Base-by-base conservation (phyloP, 2,888 invertebrate species). In the Agrypnus murinus region DNA sequence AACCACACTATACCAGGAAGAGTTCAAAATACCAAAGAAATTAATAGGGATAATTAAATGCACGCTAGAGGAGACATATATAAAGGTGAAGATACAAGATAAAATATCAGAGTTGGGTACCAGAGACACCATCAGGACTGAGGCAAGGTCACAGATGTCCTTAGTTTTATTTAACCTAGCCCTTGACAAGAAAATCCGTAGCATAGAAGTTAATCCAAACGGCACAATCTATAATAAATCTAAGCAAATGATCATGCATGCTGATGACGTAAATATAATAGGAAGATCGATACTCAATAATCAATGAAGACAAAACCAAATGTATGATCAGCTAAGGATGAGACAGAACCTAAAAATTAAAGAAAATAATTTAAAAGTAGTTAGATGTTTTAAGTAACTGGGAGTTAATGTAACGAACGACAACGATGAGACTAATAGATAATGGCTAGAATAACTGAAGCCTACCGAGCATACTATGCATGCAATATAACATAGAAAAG, bases 31-130 rank as follows among this genome's bases (percentile, higher is more conserved):
- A 46, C 46, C 15, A 46, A 46, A 14, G 19, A 46, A 46, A 46
- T 46, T 46, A 7, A 46, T 46, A 46, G 19, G 10, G 4, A 46
- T 46, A 19, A 17, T 19, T 19, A 46, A 46, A 19, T 15, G 46
- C 17, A 46, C 46, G 46, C 46, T 19, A 19, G 46, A 15, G 4
- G 15, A 46, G 19, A 17, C 46, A 46, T 46, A 46, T 10, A 46
- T 46, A 9, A 17, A 46, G 17, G 19, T 43, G 5, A 43, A 43
- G n/a, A 43, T 46, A 19, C 17, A 46, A 46, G 10, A 46, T 46
- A 46, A 46, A 46, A 46, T 36, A 36, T 36, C 46, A 46, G 46
- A 46, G 10, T 7, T 46, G 46, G 46, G n/a, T n/a, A n/a, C n/a
- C 46, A 9, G 46, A 15, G 19, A 46, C 46, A 46, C 15, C 40